Percentiles rank a stretch among this genome's conserved stretches.
These are phyloP conservation scores for Andrena minutula DNA, from an alignment of 2,888 invertebrate genomes.

Conservation along the genomic window DNA sequence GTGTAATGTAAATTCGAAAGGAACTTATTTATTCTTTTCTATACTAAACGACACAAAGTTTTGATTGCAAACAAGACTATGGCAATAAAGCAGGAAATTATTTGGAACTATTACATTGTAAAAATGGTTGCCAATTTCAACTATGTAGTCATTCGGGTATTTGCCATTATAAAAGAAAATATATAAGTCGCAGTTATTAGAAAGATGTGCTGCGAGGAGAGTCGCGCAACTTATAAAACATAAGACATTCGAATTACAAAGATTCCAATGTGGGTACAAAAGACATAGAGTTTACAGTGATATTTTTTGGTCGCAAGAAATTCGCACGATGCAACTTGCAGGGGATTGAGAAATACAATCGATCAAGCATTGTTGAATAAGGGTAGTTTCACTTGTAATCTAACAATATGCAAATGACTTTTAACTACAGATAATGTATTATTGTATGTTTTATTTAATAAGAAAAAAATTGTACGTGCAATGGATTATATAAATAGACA, in stretches of 20 bases:
- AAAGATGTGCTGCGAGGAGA: slow-evolving; percentile 74
- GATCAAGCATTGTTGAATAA: slow-evolving; percentile 70
- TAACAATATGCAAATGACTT: slow-evolving; percentile 17
- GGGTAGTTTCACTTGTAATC: slow-evolving; percentile 34
- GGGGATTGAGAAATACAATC: slow-evolving; percentile 76
- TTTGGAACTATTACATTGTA: background rate
- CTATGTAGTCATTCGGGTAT: slow-evolving; percentile 56
- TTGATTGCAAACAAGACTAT: background rate
- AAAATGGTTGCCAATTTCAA: slow-evolving; percentile 47
- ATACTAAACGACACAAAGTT: background rate
- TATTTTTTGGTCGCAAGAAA: slow-evolving; percentile 77
- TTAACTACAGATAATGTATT: slow-evolving; percentile 1
- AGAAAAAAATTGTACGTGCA: background rate
- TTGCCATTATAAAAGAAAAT: slow-evolving; percentile 77
- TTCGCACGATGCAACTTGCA: slow-evolving; percentile 78
- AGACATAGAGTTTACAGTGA: slow-evolving; percentile 77
- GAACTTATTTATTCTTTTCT: background rate
- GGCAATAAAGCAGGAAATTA: background rate
- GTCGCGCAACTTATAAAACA: slow-evolving; percentile 77
- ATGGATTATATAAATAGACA: background rate
- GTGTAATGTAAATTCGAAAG: background rate
- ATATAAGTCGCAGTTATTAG: slow-evolving; percentile 76
- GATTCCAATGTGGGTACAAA: slow-evolving; percentile 78
- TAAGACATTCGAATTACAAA: slow-evolving; percentile 77
- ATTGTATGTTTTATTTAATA: background rate